A percentile compares a stretch with the other conserved stretches of the same genome.
Conservation (phyloP, 2,797 vertebrate genomes). For the Myotis pilosus region DNA sequence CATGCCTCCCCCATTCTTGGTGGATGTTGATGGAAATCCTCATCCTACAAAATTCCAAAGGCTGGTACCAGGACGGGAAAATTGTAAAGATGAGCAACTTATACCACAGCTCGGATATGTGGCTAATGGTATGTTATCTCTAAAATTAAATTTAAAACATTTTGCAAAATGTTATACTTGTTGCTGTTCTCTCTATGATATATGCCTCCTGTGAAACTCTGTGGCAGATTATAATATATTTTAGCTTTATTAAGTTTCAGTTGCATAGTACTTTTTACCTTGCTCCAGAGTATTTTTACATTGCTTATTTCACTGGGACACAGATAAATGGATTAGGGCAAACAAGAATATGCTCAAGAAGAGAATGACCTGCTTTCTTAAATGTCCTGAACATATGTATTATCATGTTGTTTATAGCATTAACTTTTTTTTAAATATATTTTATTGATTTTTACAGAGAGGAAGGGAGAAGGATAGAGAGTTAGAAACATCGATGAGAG, state of each 20-base stretch:
- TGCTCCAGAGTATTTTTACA: constrained; percentile 25
- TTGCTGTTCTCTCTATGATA: constrained; percentile 2
- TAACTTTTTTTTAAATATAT: background rate
- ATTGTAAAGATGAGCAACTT: constrained; percentile 97
- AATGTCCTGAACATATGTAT: background rate
- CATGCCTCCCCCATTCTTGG: constrained; percentile 97
- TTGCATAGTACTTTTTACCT: background rate
- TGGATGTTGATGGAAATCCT: constrained; percentile 98
- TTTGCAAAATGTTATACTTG: constrained; percentile 10
- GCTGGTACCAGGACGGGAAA: constrained; percentile 96
- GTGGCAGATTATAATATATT: background rate
- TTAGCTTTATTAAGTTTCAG: constrained; percentile 25
- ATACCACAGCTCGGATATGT: constrained; percentile 97
- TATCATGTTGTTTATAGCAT: background rate
- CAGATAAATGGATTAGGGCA: background rate
- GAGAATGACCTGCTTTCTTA: constrained; percentile 6
- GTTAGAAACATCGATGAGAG: too few species aligned
- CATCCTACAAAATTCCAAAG: constrained; percentile 94
- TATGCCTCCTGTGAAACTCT: background rate
- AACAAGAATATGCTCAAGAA: background rate
- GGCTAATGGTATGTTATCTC: constrained; percentile 89
- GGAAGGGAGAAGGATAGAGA: too few species aligned
- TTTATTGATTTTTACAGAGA: too few species aligned
- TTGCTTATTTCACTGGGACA: constrained; percentile 27
- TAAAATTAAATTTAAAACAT: constrained; percentile 48